Evolutionary conservation across 2,113 vertebrate genomes (phyloP), one percentile per base, ranked within the genome.

Genomic region (Hydrochoerus hydrochaeris): DNA sequence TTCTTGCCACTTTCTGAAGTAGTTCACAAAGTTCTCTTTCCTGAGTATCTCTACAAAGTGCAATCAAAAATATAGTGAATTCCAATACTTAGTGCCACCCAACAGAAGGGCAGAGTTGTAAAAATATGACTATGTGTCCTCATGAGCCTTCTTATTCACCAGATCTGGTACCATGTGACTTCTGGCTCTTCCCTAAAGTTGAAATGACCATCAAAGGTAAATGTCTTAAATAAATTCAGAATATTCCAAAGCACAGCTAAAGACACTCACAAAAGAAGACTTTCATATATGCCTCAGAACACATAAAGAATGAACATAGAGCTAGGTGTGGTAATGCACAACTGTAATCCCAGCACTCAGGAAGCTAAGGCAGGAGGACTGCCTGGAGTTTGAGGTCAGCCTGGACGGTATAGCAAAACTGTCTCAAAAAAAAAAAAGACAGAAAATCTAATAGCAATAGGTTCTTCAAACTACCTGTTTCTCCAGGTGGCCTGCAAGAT

Each of bases 381-480:
- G 2, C n/a, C 19, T 4, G 9, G 69, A 41, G 69, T 20, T n/a
- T 16, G 6, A 71, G 69, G 17, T 22, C 69, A 73, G 14, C n/a
- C 69, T 41, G 19, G 38, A 73, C n/a, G 41, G 41, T 7, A 41
- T 0, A 73, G 69, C 8, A 22, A 73, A 17, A 41, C 20, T 20
- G 67, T 38, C n/a, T 41, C 19, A 41, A 73, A 73, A 41, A 38
- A 4, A 38, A 78, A 89, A 46, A 92, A 95, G 54, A 95, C 17
- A 78, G 14, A 91, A 54, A 87, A 63, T 67, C 28, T 67, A 81
- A 85, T 4, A 85, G 88, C 6, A 65, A 52, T 38, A 44, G 73
- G 9, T 19, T 90, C 32, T 44, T 35, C 71, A 44, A 85, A 94
- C 38, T 95, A 96, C 86, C 93, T 85, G 49, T 90, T 90, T 84